Base-by-base conservation (phyloP, 64 coral and sea anemone genomes). In the Platygyra sinensis region DNA sequence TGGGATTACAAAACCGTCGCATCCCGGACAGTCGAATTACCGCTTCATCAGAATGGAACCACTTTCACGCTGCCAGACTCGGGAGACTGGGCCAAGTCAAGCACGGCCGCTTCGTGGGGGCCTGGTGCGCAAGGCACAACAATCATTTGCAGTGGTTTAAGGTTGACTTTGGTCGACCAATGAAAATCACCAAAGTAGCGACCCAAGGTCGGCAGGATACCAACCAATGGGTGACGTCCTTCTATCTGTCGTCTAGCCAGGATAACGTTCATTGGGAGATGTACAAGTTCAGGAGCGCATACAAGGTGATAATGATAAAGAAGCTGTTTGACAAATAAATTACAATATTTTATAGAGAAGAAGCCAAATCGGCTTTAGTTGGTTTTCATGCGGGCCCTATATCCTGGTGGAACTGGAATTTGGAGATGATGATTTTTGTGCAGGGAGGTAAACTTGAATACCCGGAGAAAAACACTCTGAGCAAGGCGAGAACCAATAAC, bases 131-230 rank as follows among this genome's bases (percentile, higher is more conserved):
- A 5, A 80, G 74, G 24, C 28, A 93, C 28, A 93, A 94, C 39
- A 96, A 96, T 73, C 71, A 96, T 10, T 82, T 87, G 30, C 95
- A 96, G 32, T 96, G 91, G 91, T 82, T 94, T 25, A 92, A 93
- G 77, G 83, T 91, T 19, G 27, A 81, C 87, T 76, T 92, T 67
- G 54, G 82, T 55, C 82, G 90, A 52, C 19, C 67, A 22, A 92
- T 50, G 75, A 87, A 52, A 80, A 38, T 92, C 28, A 92, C 83
- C 0, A 63, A 77, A 51, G 76, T 92, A n/a, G 73, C 61, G 49
- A 92, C 83, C 0, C 90, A 92, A 73, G 90, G 90, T 46, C 90
- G 90, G 6, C 71, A 78, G 52, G 80, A 92, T 49, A 72, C 65
- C 60, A 67, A 72, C 30, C 74, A 87, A 51, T 92, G 73, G 82